Evolutionary conservation across 1,140 invertebrate species (phyloP).

Genomic region (Platorchestia sp.): DNA sequence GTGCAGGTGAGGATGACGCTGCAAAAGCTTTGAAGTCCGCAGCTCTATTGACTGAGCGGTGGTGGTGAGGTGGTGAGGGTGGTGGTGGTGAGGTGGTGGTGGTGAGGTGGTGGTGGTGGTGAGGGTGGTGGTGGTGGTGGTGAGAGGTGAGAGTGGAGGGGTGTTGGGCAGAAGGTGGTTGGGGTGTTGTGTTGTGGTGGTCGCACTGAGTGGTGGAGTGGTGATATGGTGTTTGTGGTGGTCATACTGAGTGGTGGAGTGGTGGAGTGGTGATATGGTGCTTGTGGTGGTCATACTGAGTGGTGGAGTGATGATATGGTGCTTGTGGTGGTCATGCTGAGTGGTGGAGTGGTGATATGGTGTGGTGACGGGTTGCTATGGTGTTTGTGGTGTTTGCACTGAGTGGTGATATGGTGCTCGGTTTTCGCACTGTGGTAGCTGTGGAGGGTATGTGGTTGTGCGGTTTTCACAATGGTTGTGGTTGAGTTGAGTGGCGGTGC

Average conservation of each 20-base stretch:
- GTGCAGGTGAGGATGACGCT: not conserved
- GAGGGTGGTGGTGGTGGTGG: not conserved
- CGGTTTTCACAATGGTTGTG: too few relatives aligned
- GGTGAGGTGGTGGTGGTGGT: too few relatives aligned
- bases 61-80: not conserved
- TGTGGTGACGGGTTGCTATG: too few relatives aligned
- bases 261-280: not conserved
- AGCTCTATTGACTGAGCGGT: not conserved
- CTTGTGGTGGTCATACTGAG: not conserved
- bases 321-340: not conserved
- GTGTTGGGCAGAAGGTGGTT: not conserved
- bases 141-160: too few relatives aligned
- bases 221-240: not conserved
- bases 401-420: not conserved
- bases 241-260: not conserved
- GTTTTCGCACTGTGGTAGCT: too few relatives aligned
- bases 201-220: not conserved
- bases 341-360: not conserved
- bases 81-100: not conserved
- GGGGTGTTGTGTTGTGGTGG: too few relatives aligned
- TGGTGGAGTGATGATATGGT: not conserved
- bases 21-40: not conserved
- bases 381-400: not conserved
- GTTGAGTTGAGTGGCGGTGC: too few relatives aligned
- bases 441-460: too few relatives aligned